phyloP scores from a whole-genome alignment of 2,113 vertebrate genomes.

The Psilopsiagon aurifrons region DNA sequence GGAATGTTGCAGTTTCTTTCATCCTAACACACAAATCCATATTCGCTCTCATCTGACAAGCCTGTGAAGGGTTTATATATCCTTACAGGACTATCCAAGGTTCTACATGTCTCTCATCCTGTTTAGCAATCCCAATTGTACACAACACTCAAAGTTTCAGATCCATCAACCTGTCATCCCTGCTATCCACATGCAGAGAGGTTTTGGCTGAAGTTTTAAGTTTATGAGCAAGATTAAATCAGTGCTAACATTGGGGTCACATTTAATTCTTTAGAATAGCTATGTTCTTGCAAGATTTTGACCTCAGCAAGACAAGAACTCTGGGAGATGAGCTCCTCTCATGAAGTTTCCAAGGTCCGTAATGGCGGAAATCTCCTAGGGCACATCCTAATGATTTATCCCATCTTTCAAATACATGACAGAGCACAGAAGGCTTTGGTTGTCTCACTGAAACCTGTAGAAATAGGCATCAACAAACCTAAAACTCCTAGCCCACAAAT shows the following conservation, averaged over 20 bases:
- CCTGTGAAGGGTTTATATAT: slow-evolving; percentile 15
- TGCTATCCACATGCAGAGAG: background rate
- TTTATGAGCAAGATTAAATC: slow-evolving; percentile 48
- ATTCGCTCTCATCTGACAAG: slow-evolving; percentile 11
- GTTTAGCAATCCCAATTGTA: slow-evolving; percentile 22
- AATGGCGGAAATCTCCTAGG: slow-evolving; percentile 1
- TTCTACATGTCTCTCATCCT: background rate
- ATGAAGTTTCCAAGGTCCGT: background rate
- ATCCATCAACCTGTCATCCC: slow-evolving; percentile 55
- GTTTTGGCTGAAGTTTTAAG: slow-evolving; percentile 10
- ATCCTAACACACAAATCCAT: slow-evolving; percentile 15
- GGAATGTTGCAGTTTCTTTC: background rate
- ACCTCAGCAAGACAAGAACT: slow-evolving; percentile 8
- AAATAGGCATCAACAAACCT: background rate
- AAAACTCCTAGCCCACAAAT: background rate
- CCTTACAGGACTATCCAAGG: slow-evolving; percentile 14
- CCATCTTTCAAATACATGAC: background rate
- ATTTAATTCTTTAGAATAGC: slow-evolving; percentile 35
- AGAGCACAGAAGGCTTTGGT: background rate
- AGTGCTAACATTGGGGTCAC: slow-evolving; percentile 35
- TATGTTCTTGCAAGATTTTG: slow-evolving; percentile 13
- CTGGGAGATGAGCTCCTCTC: background rate
- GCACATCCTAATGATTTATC: background rate
- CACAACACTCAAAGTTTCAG: slow-evolving; percentile 7
- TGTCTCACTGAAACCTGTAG: background rate